Evolutionary conservation across 2,888 invertebrate genomes (phyloP).

Genomic region (Xestia xanthographa): DNA sequence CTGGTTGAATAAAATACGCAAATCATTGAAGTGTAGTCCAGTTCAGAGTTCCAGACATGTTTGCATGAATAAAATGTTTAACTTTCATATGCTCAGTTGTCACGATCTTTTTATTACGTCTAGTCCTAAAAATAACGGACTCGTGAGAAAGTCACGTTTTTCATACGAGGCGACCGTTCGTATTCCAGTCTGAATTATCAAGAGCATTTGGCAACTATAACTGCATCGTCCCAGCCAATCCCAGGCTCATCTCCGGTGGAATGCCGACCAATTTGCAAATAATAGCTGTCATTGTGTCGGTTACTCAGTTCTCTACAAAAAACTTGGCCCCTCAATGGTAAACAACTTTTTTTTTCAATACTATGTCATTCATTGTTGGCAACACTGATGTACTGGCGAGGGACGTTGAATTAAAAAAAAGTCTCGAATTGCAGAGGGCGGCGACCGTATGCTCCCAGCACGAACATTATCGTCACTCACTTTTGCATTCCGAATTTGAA

Average conservation of each 20-base stretch:
- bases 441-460: constrained; percentile 57
- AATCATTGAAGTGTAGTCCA: not conserved
- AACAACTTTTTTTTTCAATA: constrained; percentile 57
- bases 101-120: constrained; percentile 23
- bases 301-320: constrained; percentile 45
- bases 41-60: not conserved
- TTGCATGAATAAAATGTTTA: not conserved
- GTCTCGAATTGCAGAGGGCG: constrained; percentile 53
- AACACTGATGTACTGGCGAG: constrained; percentile 12
- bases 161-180: not conserved
- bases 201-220: constrained; percentile 50
- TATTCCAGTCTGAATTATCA: constrained; percentile 33
- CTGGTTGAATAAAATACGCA: not conserved
- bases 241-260: constrained; percentile 27
- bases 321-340: constrained; percentile 64
- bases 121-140: constrained; percentile 34
- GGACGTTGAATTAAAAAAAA: constrained; percentile 37
- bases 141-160: constrained; percentile 53
- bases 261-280: constrained; percentile 59
- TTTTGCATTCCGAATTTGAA: constrained; percentile 67
- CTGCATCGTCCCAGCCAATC: constrained; percentile 34
- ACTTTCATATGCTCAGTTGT: not conserved
- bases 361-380: constrained; percentile 56
- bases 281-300: constrained; percentile 55
- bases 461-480: constrained; percentile 56